These are phyloP conservation scores for Acleris literana DNA, from an alignment of 2,888 invertebrate genomes.

Conservation along the genomic window DNA sequence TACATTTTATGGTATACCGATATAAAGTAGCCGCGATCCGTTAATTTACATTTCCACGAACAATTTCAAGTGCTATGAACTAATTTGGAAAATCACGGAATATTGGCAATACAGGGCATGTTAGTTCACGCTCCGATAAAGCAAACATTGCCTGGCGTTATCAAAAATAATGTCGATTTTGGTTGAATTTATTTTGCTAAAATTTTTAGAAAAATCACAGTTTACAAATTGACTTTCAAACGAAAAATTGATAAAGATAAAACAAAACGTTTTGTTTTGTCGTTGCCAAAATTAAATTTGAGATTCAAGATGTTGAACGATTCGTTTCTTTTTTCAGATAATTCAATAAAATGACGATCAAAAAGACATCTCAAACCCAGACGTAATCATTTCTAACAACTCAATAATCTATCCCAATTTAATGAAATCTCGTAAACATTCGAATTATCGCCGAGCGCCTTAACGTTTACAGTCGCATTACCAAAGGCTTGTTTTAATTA, in stretches of 20 bases:
- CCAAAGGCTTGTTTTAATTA: constrained; percentile 24
- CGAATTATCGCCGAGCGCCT: neutral
- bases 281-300: too few relatives aligned
- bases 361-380: neutral
- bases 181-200: neutral
- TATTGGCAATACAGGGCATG: constrained; percentile 46
- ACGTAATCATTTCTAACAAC: constrained; percentile 4
- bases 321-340: neutral
- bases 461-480: constrained; percentile 16
- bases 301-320: too few relatives aligned
- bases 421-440: constrained; percentile 19
- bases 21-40: constrained; percentile 5
- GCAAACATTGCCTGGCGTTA: constrained; percentile 45
- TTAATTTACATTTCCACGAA: constrained; percentile 17
- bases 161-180: constrained; percentile 44
- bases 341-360: constrained; percentile 6
- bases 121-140: constrained; percentile 48
- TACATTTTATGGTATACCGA: neutral
- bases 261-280: too few relatives aligned
- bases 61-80: constrained; percentile 29
- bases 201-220: neutral
- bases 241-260: neutral
- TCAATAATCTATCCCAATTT: constrained; percentile 10
- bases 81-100: constrained; percentile 39
- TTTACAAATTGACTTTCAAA: neutral